Evolutionary conservation across 2,888 invertebrate species (phyloP).

Genomic region (Odontocolon sp.): DNA sequence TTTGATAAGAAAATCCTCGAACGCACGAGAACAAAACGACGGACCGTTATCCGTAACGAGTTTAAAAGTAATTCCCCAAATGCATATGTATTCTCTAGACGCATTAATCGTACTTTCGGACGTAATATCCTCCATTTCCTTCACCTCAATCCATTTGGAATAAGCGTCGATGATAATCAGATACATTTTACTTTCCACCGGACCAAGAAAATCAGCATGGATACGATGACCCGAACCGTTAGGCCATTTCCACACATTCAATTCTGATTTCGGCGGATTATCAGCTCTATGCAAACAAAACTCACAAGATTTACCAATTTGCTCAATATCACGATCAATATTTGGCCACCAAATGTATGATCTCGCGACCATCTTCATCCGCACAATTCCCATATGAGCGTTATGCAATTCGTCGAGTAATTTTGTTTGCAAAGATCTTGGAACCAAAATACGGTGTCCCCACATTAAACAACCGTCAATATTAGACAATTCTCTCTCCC

Average conservation of each 20-base stretch:
- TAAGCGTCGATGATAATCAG: constrained; percentile 59
- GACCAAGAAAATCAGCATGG: constrained; percentile 43
- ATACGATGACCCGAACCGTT: constrained; percentile 16
- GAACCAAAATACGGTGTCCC: constrained; percentile 56
- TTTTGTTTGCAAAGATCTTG: constrained; percentile 24
- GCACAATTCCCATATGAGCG: constrained; percentile 46
- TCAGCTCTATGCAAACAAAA: constrained; percentile 51
- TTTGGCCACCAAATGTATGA: constrained; percentile 57
- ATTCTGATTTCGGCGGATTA: constrained; percentile 25
- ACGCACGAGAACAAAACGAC: constrained; percentile 21
- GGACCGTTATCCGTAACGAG: constrained; percentile 47
- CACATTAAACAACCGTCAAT: constrained; percentile 47
- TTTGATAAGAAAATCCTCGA: constrained; percentile 27
- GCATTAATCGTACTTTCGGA: constrained; percentile 40
- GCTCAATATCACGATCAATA: constrained; percentile 33
- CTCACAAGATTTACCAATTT: constrained; percentile 59
- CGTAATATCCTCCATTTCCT: constrained; percentile 39
- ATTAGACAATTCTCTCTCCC: constrained; percentile 29
- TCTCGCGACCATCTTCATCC: constrained; percentile 50
- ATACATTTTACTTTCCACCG: constrained; percentile 46
- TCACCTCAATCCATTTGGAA: constrained; percentile 63
- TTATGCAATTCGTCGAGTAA: constrained; percentile 53
- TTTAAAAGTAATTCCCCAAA: constrained; percentile 32
- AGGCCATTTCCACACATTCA: constrained; percentile 40
- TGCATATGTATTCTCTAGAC: constrained; percentile 37